Conservation (phyloP, 1,140 invertebrate genomes). For the Pemphigus obesinymphae region DNA sequence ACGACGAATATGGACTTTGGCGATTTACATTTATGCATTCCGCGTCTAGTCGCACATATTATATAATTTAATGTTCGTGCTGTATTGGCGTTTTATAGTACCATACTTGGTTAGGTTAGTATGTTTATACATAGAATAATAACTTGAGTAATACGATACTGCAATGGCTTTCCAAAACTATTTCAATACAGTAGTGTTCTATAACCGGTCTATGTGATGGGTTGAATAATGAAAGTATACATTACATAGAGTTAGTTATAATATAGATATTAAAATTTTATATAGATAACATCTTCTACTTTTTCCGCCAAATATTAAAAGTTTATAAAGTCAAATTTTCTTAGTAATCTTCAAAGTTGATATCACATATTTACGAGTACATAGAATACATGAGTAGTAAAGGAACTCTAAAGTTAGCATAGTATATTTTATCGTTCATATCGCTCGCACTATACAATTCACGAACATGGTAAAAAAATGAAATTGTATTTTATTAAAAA, state of each 20-base stretch:
- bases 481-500: neutral
- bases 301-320: neutral
- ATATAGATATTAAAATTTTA: neutral
- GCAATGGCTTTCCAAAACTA: conserved; percentile 16
- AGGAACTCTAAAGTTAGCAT: too few relatives aligned
- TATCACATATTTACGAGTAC: neutral
- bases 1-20: neutral
- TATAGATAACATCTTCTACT: too few relatives aligned
- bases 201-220: neutral
- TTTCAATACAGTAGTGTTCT: neutral
- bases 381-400: neutral
- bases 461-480: neutral
- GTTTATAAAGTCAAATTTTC: neutral
- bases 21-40: neutral
- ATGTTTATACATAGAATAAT: neutral
- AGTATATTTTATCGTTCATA: neutral
- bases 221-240: conserved; percentile 5
- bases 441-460: neutral
- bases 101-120: conserved; percentile 4
- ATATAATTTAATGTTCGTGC: conserved; percentile 10
- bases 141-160: neutral
- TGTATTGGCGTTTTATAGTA: neutral
- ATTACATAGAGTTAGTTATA: neutral
- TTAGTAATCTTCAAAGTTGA: neutral
- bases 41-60: neutral